Evolutionary conservation across 2,797 vertebrate genomes (phyloP).

Genomic region (Megaceryle alcyon): DNA sequence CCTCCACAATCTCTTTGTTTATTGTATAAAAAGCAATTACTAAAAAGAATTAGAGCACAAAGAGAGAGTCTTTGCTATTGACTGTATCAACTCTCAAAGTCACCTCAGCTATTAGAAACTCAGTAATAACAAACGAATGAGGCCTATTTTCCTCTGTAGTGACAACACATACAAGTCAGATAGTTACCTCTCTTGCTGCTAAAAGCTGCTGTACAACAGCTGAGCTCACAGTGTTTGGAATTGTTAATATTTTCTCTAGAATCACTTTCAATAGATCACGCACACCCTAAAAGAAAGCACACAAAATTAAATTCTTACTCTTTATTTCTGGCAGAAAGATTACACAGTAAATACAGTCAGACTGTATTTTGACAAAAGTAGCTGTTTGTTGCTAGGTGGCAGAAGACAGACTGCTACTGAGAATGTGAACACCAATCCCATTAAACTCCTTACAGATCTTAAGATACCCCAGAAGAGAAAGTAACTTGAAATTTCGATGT

Average conservation of each 20-base stretch:
- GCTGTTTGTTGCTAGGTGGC: not conserved
- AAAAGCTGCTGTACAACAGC: conserved; percentile 96
- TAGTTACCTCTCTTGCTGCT: conserved; percentile 90
- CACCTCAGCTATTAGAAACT: not conserved
- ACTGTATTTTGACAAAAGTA: not conserved
- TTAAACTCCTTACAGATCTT: not conserved
- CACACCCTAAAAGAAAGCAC: conserved; percentile 84
- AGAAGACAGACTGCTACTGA: not conserved
- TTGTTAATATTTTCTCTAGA: conserved; percentile 94
- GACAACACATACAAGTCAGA: not conserved
- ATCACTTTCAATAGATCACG: conserved; percentile 93
- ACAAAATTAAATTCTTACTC: not conserved
- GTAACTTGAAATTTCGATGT: not conserved
- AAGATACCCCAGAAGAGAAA: not conserved
- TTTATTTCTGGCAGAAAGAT: not conserved
- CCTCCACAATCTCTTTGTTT: not conserved
- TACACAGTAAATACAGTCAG: not conserved
- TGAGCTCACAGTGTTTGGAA: conserved; percentile 95
- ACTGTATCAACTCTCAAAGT: not conserved
- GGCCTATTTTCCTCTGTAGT: not conserved
- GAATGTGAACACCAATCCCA: not conserved
- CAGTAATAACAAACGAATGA: not conserved
- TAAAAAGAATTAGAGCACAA: not conserved
- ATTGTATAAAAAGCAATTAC: not conserved
- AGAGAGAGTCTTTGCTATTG: not conserved